Evolutionary conservation across 2,797 vertebrate genomes (phyloP).

Genomic region (Pseudopleuronectes americanus): DNA sequence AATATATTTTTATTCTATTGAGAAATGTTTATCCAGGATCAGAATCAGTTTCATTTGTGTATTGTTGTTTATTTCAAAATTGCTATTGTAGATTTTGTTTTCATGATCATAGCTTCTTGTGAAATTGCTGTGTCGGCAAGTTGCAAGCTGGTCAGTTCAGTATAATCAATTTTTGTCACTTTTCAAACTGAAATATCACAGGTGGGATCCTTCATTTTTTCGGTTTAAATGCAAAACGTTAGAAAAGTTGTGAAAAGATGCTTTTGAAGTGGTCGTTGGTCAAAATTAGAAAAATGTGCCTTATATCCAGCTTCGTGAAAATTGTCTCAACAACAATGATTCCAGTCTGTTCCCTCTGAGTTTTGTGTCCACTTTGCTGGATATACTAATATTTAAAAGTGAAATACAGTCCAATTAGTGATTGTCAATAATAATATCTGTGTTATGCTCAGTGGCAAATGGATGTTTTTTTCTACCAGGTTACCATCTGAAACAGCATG

Average conservation of each 20-base stretch:
- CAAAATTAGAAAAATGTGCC: constrained; percentile 75
- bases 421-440: constrained; percentile 28
- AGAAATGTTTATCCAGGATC: constrained; percentile 77
- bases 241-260: constrained; percentile 39
- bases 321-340: constrained; percentile 40
- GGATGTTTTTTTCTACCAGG: constrained; percentile 21
- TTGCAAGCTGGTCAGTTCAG: constrained; percentile 32
- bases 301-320: constrained; percentile 71
- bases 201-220: constrained; percentile 25
- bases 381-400: constrained; percentile 49
- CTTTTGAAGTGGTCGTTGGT: constrained; percentile 37
- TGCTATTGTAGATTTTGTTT: constrained; percentile 54
- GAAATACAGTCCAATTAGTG: constrained; percentile 24
- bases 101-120: constrained; percentile 42
- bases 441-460: constrained; percentile 37
- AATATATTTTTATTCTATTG: constrained; percentile 84
- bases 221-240: constrained; percentile 31
- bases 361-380: constrained; percentile 51
- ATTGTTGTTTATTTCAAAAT: constrained; percentile 41
- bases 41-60: constrained; percentile 70
- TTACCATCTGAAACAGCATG: constrained; percentile 42
- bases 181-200: constrained; percentile 18
- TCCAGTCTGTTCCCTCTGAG: constrained; percentile 37
- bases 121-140: constrained; percentile 34
- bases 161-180: constrained; percentile 33